phyloP scores from a whole-genome alignment of 2,888 invertebrate genomes.

The Caenorhabditis japonica region DNA sequence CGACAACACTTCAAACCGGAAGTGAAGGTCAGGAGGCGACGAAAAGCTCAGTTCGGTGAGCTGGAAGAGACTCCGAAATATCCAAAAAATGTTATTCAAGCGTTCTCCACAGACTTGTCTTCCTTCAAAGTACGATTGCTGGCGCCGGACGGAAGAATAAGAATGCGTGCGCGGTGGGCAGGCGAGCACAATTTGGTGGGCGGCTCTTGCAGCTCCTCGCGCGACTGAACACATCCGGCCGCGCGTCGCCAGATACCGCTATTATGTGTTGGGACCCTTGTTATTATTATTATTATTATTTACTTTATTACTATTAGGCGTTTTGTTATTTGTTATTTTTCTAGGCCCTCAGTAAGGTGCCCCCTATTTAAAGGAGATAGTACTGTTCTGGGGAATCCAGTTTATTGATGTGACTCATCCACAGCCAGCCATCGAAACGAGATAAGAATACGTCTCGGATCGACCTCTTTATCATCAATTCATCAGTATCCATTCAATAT shows the following conservation, averaged over 20 bases:
- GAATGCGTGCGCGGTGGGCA: conserved; percentile 2
- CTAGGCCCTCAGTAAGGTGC: no score
- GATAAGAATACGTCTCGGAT: no score
- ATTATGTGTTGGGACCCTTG: conserved; percentile 25
- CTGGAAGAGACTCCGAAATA: conserved; percentile 5
- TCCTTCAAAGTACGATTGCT: neutral
- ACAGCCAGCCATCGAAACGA: no score
- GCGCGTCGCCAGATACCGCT: conserved; percentile 29
- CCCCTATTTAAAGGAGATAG: no score
- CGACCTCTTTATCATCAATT: no score
- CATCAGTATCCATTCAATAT: conserved; percentile 10
- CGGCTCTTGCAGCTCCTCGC: conserved; percentile 17
- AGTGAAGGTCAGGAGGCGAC: neutral
- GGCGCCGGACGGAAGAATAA: conserved; percentile 7
- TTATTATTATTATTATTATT: conserved; percentile 38
- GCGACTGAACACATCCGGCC: conserved; percentile 51
- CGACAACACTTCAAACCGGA: neutral
- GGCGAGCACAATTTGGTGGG: conserved; percentile 10
- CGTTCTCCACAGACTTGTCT: no score
- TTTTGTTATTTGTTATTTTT: no score
- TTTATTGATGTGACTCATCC: no score
- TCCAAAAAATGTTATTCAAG: neutral
- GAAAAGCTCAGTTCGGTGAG: conserved; percentile 2
- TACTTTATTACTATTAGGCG: conserved; percentile 19
- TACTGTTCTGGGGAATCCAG: no score